Base-by-base conservation (phyloP, 2,113 vertebrate species). In the Lepus timidus region DNA sequence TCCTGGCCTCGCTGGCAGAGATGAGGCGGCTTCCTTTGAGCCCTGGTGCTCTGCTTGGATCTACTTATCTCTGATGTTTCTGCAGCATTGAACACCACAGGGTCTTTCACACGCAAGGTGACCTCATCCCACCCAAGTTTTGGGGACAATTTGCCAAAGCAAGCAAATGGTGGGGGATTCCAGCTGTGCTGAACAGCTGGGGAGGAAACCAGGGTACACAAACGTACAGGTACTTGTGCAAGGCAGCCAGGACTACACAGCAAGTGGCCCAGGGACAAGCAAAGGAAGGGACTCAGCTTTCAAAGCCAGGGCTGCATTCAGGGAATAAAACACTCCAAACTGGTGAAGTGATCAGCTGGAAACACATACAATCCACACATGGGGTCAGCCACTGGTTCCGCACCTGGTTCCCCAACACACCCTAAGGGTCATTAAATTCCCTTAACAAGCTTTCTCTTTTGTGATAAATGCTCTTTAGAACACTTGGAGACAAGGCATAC, bases 401-500 rank as follows among this genome's bases (percentile, higher is more conserved):
- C 82, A 95, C 31, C 71, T 36, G 12, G 61, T 61, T 92, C 64
- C 80, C 74, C 49, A 89, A 85, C 58, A 88, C n/a, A 27, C 36
- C 16, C 2, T 3, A 25, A 3, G n/a, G 36, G 27, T 25, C 58
- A 91, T 94, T 80, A 49, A 75, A 86, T 67, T 86, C 19, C 79
- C 84, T 89, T 55, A 93, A 55, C 31, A 75, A 67, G 61, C 25
- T 93, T 91, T 89, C n/a, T 36, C 36, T 76, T 85, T 74, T 61
- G 65, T 51, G 61, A 44, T 27, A 71, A 61, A 29, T 52, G 14
- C 16, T 64, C 44, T 55, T 65, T 17, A 5, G 22, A 78, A 73
- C 16, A 36, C 17, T 14, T 49, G 49, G 71, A 75, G 58, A 84
- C 36, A 70, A 85, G 29, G 14, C 3, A 2, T 12, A 10, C 25